These are phyloP conservation scores for Beris chalybata DNA, from an alignment of 2,888 invertebrate species.

Conservation along the genomic window DNA sequence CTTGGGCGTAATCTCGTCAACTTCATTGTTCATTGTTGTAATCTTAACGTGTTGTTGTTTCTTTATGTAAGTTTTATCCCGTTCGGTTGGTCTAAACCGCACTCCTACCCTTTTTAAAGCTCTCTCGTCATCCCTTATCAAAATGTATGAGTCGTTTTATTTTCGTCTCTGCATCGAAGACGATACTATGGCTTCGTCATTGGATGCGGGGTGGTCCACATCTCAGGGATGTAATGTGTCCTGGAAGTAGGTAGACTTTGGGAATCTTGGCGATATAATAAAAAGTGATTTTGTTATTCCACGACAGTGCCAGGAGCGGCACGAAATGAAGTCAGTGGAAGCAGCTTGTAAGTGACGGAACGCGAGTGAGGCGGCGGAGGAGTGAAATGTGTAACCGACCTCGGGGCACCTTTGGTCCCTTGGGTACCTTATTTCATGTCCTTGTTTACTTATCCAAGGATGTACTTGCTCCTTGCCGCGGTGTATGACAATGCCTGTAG, in stretches of 20 bases:
- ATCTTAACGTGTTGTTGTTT: constrained; percentile 6
- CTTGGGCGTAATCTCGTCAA: not conserved
- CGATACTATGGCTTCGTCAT: no score
- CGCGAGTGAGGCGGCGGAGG: not conserved
- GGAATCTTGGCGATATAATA: constrained; percentile 23
- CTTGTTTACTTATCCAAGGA: constrained; percentile 31
- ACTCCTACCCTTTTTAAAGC: not conserved
- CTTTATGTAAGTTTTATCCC: not conserved
- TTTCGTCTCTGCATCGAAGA: no score
- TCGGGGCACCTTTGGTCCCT: constrained; percentile 27
- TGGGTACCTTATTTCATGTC: constrained; percentile 31
- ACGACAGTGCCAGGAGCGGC: constrained; percentile 18
- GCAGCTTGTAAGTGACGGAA: not conserved
- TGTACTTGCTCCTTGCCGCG: constrained; percentile 6
- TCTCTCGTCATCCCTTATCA: constrained; percentile 10
- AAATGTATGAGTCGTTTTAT: not conserved
- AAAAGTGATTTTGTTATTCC: constrained; percentile 32
- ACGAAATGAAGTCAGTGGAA: constrained; percentile 22
- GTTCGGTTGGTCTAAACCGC: not conserved
- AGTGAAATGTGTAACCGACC: constrained; percentile 11
- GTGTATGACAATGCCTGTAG: constrained; percentile 13
- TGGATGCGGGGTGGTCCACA: no score
- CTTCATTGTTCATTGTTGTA: constrained; percentile 13
- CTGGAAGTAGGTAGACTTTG: constrained; percentile 5
- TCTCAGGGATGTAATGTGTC: not conserved